Evolutionary conservation across 2,113 vertebrate genomes (phyloP), one percentile per base, ranked within the genome.

Genomic region (Rhinogobius similis): DNA sequence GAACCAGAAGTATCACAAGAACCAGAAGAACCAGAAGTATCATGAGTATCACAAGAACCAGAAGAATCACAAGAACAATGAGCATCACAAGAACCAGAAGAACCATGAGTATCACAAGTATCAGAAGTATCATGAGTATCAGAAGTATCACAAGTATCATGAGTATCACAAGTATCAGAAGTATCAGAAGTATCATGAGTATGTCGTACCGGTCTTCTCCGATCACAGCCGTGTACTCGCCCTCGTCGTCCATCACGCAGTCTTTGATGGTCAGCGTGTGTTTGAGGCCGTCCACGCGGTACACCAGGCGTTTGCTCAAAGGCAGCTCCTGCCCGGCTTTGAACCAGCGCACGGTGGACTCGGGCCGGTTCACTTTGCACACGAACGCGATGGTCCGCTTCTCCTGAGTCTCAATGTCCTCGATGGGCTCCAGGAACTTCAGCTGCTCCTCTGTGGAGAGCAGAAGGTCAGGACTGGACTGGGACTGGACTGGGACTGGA

Each of bases 401-500:
- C 87, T 99, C 98, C 92, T 97, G 96, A 43, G 97, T 98, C 85
- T 99, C 98, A 26, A 95, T 88, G 74, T 99, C 97, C 90, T 98
- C 94, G 46, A 98, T 94, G 67, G 96, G 95, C 12, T 95, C 94
- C 83, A 95, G 70, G 86, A 99, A 97, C 88, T 83, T 95, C 52
- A 98, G 92, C 43, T 94, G 95, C 86, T 99, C 98, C 92, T 96
- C 98, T 99, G 93, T 79, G 77, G 66, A 68, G 27, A 62, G 5
- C 13, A 58, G 55, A 46, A 44, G 38, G 52, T 7, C 13, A 29
- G 55, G 16, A 27, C 23, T 11, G 7, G 24, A 11, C 24, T 13
- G 16, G 24, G 13, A 58, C 24, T 13, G 12, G 7, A 18, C 1
- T 12, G 18, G 5, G 13, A 29, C 24, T 2, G 7, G 27, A 58